phyloP scores from a whole-genome alignment of 2,888 invertebrate species.

The Eristalis intricaria region DNA sequence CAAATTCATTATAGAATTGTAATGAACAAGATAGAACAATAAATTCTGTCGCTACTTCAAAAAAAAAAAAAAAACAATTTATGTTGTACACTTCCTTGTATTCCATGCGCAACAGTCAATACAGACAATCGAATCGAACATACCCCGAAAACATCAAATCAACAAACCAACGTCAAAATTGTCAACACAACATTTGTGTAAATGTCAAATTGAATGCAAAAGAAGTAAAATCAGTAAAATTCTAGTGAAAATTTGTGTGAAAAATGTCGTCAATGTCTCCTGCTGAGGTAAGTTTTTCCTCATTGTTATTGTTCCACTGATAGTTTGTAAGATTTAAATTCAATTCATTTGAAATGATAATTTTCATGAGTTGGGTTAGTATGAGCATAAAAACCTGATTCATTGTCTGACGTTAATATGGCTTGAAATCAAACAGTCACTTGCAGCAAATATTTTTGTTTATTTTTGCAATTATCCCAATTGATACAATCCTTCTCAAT shows the following conservation, averaged over 20 bases:
- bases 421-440: neutral
- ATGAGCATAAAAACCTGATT: too few species aligned
- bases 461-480: neutral
- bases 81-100: constrained; percentile 9
- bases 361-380: too few species aligned
- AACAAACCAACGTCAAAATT: constrained; percentile 65
- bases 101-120: neutral
- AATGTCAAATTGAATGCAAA: constrained; percentile 46
- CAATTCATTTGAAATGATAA: neutral
- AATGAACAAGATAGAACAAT: neutral
- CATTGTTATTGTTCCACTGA: neutral
- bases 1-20: neutral
- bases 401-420: neutral
- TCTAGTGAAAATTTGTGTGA: constrained; percentile 58
- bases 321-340: neutral
- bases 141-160: neutral
- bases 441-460: neutral
- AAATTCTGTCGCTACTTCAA: neutral
- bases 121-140: neutral
- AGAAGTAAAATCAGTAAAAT: constrained; percentile 36
- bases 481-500: neutral
- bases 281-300: constrained; percentile 85
- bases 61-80: neutral
- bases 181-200: constrained; percentile 52
- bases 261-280: constrained; percentile 88